Conservation (phyloP, 2,113 vertebrate species). For the Nestor notabilis region DNA sequence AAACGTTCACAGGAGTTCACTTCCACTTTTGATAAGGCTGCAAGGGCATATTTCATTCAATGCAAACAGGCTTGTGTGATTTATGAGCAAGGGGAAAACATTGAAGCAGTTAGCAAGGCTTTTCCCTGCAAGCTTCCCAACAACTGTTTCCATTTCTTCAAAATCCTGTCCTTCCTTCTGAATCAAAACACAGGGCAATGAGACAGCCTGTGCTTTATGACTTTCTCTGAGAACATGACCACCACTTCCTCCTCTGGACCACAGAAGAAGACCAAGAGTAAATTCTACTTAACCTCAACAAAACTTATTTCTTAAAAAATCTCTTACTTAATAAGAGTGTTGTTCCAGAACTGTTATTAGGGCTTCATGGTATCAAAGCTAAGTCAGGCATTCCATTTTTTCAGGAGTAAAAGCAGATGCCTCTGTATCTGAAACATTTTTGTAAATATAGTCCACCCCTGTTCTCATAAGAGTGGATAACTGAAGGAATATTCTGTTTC, state of each 20-base stretch:
- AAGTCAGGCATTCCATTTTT: not conserved
- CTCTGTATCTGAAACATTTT: not conserved
- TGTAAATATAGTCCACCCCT: not conserved
- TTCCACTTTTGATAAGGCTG: not conserved
- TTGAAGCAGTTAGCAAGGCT: not conserved
- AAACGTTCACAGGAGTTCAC: slow-evolving; percentile 31
- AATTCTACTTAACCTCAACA: not conserved
- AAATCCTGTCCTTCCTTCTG: not conserved
- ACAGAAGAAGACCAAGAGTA: not conserved
- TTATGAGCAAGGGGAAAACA: not conserved
- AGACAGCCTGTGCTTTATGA: not conserved
- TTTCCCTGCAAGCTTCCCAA: not conserved
- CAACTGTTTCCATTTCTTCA: not conserved
- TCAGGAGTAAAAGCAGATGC: not conserved
- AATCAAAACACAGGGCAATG: not conserved
- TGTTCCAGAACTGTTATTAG: not conserved
- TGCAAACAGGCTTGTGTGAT: not conserved
- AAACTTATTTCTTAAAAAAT: not conserved
- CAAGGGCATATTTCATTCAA: slow-evolving; percentile 14
- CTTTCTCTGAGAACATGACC: not conserved
- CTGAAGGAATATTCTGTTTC: not conserved
- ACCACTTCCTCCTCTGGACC: not conserved
- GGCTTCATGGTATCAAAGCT: not conserved
- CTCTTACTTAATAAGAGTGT: not conserved
- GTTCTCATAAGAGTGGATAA: not conserved